Base-by-base conservation (phyloP, 2,113 vertebrate genomes). In the Mystacornis crossleyi region DNA sequence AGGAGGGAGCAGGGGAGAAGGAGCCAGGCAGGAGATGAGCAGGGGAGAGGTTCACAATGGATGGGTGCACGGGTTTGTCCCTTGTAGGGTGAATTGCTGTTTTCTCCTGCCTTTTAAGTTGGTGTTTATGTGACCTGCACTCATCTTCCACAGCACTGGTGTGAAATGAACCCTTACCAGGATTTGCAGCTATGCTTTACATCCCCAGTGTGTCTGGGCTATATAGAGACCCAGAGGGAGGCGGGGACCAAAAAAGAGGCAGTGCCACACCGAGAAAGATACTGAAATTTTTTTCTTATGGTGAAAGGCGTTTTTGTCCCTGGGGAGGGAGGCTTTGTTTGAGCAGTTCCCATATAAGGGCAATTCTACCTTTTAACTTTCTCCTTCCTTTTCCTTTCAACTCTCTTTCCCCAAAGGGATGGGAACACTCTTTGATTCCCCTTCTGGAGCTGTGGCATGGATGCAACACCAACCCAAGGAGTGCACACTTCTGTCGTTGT, bases 311-410 rank as follows among this genome's bases (percentile, higher is more conserved):
- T 88, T 95, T 89, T 90, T 86, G 67, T 90, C 82, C 85, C 69
- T 8, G 4, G 82, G 75, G 71, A 95, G 34, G 45, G 67, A 93
- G 64, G 72, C 79, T 58, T 71, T 74, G 57, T 90, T 94, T 92
- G 60, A 93, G 36, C 36, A 11, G 51, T 88, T 95, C 74, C 95
- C 92, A 64, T 95, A 90, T 90, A 93, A 93, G 86, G 88, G 34
- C 77, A 93, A 5, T 93, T 80, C 40, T 55, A 66, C 48, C 31
- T 92, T 92, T 83, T 89, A 64, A 81, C 88, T 77, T 88, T 66
- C 4, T 93, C 25, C 19, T 88, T 90, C 31, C 43, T 78, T 66
- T 60, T 78, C 11, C 55, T 24, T 82, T 67, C 3, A 1, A 72
- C 40, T 79, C 38, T 60, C 20, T 93, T 89, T 29, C 51, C 72